Evolutionary conservation across 2,888 invertebrate species (phyloP).

Genomic region (Caenorhabditis panamensis): DNA sequence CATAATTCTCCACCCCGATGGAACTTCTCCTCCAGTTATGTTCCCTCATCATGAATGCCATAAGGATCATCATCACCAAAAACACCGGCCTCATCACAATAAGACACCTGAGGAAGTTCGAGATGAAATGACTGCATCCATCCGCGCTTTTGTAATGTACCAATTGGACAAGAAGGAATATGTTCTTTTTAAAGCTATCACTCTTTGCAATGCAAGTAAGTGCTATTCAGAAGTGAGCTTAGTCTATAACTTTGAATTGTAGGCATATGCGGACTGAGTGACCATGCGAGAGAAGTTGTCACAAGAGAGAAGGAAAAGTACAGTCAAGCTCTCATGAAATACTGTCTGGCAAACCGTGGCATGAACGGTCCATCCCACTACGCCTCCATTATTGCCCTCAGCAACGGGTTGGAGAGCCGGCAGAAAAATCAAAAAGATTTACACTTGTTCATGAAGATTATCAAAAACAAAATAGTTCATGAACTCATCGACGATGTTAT

Average conservation of each 20-base stretch:
- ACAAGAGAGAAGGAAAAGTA: slow-evolving; percentile 57
- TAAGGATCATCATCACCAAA: not conserved
- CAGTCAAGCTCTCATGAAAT: slow-evolving; percentile 58
- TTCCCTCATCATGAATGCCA: not conserved
- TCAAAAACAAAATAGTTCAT: slow-evolving; percentile 13
- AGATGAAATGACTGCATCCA: slow-evolving; percentile 20
- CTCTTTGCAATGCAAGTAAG: slow-evolving; percentile 70
- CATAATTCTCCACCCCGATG: slow-evolving; percentile 65
- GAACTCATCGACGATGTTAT: slow-evolving; percentile 54
- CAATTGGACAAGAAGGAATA: slow-evolving; percentile 66
- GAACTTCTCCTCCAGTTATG: slow-evolving; percentile 50
- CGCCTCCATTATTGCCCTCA: slow-evolving; percentile 58
- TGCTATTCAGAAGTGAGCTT: not conserved
- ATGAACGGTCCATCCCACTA: slow-evolving; percentile 60
- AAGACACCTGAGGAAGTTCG: slow-evolving; percentile 17
- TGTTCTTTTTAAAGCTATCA: slow-evolving; percentile 68
- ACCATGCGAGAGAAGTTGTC: slow-evolving; percentile 45
- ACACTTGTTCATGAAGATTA: slow-evolving; percentile 49
- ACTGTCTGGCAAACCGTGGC: slow-evolving; percentile 63
- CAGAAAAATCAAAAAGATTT: slow-evolving; percentile 62
- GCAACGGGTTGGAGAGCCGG: slow-evolving; percentile 51
- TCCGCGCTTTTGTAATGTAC: slow-evolving; percentile 36
- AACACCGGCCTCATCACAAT: not conserved
- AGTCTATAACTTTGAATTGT: slow-evolving; percentile 2
- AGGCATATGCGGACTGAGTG: slow-evolving; percentile 60